Conservation (phyloP, 2,888 invertebrate genomes). For the Conistra vaccinii region DNA sequence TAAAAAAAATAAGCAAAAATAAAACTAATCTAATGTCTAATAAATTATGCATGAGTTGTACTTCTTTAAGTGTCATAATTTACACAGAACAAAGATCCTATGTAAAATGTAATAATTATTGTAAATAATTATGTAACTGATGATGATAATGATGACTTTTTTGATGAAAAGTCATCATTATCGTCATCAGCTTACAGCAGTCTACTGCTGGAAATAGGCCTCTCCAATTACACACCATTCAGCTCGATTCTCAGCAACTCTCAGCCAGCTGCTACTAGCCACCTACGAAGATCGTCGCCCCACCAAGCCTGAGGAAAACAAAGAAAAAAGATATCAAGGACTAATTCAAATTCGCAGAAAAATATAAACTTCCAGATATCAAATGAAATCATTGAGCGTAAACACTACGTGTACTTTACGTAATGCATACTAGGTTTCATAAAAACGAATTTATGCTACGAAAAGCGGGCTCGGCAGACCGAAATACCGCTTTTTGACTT, state of each 20-base stretch:
- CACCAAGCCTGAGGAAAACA: background rate
- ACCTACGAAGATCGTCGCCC: background rate
- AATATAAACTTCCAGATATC: constrained; percentile 5
- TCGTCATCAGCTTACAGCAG: background rate
- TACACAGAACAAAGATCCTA: background rate
- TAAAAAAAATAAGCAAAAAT: background rate
- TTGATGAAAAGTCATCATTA: no score
- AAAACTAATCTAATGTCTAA: background rate
- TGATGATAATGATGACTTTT: no score
- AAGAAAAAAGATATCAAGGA: background rate
- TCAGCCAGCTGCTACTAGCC: background rate
- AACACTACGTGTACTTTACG: constrained; percentile 34
- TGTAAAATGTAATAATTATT: background rate
- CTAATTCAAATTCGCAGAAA: background rate
- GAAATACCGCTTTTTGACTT: constrained; percentile 67
- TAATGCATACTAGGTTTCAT: constrained; percentile 55
- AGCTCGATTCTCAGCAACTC: background rate
- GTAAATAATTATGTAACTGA: background rate
- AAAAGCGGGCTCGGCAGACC: constrained; percentile 66
- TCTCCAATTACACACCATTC: background rate
- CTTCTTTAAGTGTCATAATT: no score
- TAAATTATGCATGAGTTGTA: background rate
- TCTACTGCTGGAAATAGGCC: background rate
- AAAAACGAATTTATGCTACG: constrained; percentile 67
- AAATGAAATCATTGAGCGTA: constrained; percentile 47